Evolutionary conservation across 2,888 invertebrate genomes (phyloP).

Genomic region (Keiferia lycopersicella): DNA sequence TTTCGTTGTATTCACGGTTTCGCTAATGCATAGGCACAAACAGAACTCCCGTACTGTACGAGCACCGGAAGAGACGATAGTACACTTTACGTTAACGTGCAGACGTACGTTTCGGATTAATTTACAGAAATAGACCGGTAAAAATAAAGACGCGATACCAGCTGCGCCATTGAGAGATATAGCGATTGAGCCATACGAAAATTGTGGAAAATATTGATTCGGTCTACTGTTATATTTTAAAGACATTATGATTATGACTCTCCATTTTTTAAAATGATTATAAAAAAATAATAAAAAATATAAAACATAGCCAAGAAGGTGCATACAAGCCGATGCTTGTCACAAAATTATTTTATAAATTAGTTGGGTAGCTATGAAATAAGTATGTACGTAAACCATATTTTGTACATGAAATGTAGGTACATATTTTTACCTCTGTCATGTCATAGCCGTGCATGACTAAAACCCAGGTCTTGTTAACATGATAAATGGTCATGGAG

Average conservation of each 20-base stretch:
- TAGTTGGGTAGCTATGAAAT: too few relatives aligned
- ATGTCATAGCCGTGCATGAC: background rate
- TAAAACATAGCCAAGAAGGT: too few relatives aligned
- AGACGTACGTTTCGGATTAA: background rate
- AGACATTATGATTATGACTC: too few relatives aligned
- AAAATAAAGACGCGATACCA: background rate
- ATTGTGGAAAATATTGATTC: background rate
- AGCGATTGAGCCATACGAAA: background rate
- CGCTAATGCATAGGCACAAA: too few relatives aligned
- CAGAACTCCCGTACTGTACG: too few relatives aligned
- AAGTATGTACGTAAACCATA: too few relatives aligned
- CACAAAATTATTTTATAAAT: too few relatives aligned
- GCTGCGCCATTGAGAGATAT: background rate
- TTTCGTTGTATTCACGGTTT: too few relatives aligned
- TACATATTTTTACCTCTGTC: background rate
- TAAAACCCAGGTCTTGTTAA: background rate
- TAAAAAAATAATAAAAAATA: too few relatives aligned
- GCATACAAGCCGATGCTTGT: too few relatives aligned
- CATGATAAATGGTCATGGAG: background rate
- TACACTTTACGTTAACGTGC: background rate
- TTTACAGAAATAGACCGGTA: slow-evolving; percentile 1
- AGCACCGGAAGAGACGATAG: background rate
- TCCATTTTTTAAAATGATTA: too few relatives aligned
- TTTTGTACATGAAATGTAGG: background rate
- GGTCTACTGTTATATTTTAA: too few relatives aligned